A percentile compares a stretch with the other conserved stretches of the same genome.
Conservation (phyloP, 2,888 invertebrate species). For the Lithophane ornitopus region DNA sequence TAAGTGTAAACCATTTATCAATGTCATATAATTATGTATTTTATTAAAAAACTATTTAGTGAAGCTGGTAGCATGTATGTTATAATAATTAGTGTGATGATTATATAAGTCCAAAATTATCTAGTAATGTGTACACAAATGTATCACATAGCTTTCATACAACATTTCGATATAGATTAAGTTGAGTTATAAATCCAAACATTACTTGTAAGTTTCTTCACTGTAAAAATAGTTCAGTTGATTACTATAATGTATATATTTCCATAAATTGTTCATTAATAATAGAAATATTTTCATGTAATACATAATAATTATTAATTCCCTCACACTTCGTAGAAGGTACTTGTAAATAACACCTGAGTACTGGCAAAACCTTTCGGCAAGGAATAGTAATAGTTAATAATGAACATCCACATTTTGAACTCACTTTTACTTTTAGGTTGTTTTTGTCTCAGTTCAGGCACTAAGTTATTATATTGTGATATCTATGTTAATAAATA, state of each 20-base stretch:
- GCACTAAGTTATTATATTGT: slow-evolving; percentile 69
- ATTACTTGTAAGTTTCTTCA: slow-evolving; percentile 61
- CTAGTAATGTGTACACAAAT: slow-evolving; percentile 51
- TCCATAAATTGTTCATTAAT: slow-evolving; percentile 56
- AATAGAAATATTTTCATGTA: slow-evolving; percentile 48
- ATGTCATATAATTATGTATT: slow-evolving; percentile 29
- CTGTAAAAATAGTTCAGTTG: slow-evolving; percentile 54
- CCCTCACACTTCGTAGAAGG: slow-evolving; percentile 38
- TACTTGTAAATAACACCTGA: slow-evolving; percentile 55
- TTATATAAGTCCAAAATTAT: slow-evolving; percentile 56
- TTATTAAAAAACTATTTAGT: slow-evolving; percentile 50
- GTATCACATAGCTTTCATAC: slow-evolving; percentile 49
- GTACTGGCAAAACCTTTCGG: slow-evolving; percentile 29
- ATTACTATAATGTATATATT: slow-evolving; percentile 60
- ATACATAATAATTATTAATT: slow-evolving; percentile 56
- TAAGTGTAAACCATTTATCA: slow-evolving; percentile 18
- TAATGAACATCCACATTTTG: slow-evolving; percentile 30
- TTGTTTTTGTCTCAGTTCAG: slow-evolving; percentile 58
- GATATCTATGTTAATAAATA: slow-evolving; percentile 68
- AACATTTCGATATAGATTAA: slow-evolving; percentile 55
- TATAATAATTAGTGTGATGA: slow-evolving; percentile 56
- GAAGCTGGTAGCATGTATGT: slow-evolving; percentile 65
- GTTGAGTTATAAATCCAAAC: slow-evolving; percentile 60
- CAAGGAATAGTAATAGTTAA: slow-evolving; percentile 29
- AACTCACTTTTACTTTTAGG: slow-evolving; percentile 43